A percentile compares a stretch with the other conserved stretches of the same genome.
Evolutionary conservation across 2,113 vertebrate species (phyloP).

Genomic region (Scatophagus argus): DNA sequence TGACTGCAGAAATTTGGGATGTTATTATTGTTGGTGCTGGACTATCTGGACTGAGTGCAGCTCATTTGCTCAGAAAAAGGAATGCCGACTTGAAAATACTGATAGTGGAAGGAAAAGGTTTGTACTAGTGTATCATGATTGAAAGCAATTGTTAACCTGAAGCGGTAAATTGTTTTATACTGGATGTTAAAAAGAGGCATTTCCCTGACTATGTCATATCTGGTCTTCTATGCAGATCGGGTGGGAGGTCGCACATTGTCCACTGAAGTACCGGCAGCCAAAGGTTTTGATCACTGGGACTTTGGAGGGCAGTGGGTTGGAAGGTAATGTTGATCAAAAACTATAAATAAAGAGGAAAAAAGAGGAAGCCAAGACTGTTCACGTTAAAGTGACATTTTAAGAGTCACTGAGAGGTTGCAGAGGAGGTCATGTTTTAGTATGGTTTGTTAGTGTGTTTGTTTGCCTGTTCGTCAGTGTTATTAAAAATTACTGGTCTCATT

Average conservation of each 20-base stretch:
- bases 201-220: background rate
- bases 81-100: slow-evolving; percentile 70
- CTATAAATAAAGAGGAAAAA: background rate
- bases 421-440: no score
- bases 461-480: no score
- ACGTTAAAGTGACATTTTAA: background rate
- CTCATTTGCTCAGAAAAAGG: slow-evolving; percentile 72
- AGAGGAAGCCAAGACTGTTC: background rate
- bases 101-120: slow-evolving; percentile 83
- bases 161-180: background rate
- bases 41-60: slow-evolving; percentile 81
- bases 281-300: slow-evolving; percentile 79
- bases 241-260: slow-evolving; percentile 82
- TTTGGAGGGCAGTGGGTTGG: slow-evolving; percentile 85
- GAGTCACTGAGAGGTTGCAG: no score
- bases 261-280: slow-evolving; percentile 71
- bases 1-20: slow-evolving; percentile 79
- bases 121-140: background rate
- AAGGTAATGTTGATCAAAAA: slow-evolving; percentile 68
- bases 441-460: no score
- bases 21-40: slow-evolving; percentile 83
- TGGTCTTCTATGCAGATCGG: slow-evolving; percentile 68
- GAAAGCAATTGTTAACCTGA: background rate
- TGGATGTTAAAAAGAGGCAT: background rate
- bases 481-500: no score